Conservation (phyloP, 2,113 vertebrate species). For the Gadus macrocephalus region DNA sequence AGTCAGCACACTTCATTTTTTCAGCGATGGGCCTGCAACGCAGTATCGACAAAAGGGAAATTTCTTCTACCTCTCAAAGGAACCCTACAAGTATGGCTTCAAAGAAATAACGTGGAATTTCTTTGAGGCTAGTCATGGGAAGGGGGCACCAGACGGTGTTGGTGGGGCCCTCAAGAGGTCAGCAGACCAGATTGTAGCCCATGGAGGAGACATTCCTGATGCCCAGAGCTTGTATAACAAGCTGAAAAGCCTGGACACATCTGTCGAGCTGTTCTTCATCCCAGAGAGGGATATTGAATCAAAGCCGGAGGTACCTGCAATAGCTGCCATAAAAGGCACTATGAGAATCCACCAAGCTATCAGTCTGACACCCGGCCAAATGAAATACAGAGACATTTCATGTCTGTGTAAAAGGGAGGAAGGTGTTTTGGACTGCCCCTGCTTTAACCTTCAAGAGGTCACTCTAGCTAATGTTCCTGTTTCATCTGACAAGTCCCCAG, state of each 20-base stretch:
- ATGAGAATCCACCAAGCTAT: no score
- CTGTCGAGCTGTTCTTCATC: constrained; percentile 5
- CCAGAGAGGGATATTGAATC: no score
- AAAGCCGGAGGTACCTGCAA: no score
- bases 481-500: no score
- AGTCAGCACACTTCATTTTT: constrained; percentile 9
- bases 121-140: constrained; percentile 12
- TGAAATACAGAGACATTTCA: no score
- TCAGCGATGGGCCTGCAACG: constrained; percentile 20
- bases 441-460: no score
- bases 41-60: constrained; percentile 17
- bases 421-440: no score
- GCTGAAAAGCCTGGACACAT: not conserved
- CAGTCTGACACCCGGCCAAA: no score
- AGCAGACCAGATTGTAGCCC: constrained; percentile 3
- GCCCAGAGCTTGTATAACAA: not conserved
- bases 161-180: constrained; percentile 19
- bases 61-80: no score
- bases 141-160: constrained; percentile 18
- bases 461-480: no score
- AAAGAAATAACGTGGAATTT: constrained; percentile 10
- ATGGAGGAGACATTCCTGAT: constrained; percentile 4
- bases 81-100: not conserved
- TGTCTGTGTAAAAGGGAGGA: no score
- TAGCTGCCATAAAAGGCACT: no score